phyloP scores from a whole-genome alignment of 2,797 vertebrate species.

The Lerista edwardsae region DNA sequence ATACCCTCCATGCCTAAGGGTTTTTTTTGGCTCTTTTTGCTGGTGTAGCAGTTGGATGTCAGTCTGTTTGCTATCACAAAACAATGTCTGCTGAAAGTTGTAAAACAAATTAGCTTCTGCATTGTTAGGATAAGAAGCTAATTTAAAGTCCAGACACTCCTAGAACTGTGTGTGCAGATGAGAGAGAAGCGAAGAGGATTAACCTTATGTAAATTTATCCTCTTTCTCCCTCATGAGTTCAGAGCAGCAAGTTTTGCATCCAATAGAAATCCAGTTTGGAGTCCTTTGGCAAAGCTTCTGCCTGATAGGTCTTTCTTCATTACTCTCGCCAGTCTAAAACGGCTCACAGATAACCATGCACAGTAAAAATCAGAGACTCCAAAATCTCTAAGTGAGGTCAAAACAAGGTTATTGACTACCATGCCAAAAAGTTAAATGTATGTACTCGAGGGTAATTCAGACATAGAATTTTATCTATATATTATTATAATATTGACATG shows the following conservation, averaged over 20 bases:
- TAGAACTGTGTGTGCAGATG: conserved; percentile 24
- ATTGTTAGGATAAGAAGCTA: conserved; percentile 25
- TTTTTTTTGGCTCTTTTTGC: not conserved
- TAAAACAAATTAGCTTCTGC: conserved; percentile 16
- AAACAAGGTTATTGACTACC: not conserved
- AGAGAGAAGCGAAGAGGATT: conserved; percentile 33
- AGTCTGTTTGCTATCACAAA: conserved; percentile 36
- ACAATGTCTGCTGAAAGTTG: conserved; percentile 26
- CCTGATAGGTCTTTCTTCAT: not conserved
- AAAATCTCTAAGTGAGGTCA: conserved; percentile 8
- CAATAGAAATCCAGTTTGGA: conserved; percentile 10
- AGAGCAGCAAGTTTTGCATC: not conserved
- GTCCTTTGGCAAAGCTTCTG: not conserved
- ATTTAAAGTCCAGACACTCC: conserved; percentile 27
- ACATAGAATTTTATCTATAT: not conserved
- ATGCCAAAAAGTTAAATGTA: not conserved
- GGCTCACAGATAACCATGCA: not conserved
- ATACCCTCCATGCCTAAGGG: not conserved
- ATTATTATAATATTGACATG: not conserved
- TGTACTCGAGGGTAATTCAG: not conserved
- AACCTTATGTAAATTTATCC: conserved; percentile 35
- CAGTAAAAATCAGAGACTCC: not conserved
- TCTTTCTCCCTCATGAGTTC: conserved; percentile 2
- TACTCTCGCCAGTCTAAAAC: not conserved
- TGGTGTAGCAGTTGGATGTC: not conserved